Percentiles rank a stretch among this genome's conserved stretches.
These are phyloP conservation scores for Cydia pomonella DNA, from an alignment of 1,140 invertebrate genomes.

Conservation along the genomic window DNA sequence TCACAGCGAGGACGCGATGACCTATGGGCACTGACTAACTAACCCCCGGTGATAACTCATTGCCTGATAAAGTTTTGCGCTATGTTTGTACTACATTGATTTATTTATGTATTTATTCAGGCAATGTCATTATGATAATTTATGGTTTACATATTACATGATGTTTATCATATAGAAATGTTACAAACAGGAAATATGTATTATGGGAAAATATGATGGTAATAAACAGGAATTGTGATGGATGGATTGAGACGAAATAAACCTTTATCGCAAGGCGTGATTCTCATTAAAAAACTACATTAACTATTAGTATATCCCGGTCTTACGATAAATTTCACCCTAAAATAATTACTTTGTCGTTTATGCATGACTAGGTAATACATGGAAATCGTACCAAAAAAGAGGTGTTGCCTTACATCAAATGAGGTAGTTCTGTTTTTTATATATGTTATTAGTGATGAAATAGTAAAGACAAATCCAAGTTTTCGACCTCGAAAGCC, in stretches of 20 bases:
- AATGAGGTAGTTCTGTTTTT: no score
- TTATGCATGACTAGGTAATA: no score
- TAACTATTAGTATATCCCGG: no score
- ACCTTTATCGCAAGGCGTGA: neutral
- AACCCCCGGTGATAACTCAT: slow-evolving; percentile 4
- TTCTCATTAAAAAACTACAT: no score
- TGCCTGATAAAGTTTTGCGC: neutral
- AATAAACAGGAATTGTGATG: neutral
- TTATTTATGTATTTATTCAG: slow-evolving; percentile 5
- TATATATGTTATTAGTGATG: no score
- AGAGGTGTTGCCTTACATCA: no score
- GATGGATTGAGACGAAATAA: neutral
- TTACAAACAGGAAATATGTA: neutral
- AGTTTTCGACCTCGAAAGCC: no score
- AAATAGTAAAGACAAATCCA: no score
- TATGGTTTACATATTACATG: neutral
- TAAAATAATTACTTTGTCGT: no score
- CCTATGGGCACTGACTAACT: slow-evolving; percentile 12
- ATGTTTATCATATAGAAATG: neutral
- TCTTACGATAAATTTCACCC: no score
- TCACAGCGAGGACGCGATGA: neutral
- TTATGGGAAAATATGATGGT: neutral
- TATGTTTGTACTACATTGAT: slow-evolving; percentile 10
- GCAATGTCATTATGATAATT: neutral
- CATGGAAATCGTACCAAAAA: no score